A percentile compares a stretch with the other conserved stretches of the same genome.
Evolutionary conservation across 2,797 vertebrate species (phyloP).

Genomic region (Peromyscus eremicus): DNA sequence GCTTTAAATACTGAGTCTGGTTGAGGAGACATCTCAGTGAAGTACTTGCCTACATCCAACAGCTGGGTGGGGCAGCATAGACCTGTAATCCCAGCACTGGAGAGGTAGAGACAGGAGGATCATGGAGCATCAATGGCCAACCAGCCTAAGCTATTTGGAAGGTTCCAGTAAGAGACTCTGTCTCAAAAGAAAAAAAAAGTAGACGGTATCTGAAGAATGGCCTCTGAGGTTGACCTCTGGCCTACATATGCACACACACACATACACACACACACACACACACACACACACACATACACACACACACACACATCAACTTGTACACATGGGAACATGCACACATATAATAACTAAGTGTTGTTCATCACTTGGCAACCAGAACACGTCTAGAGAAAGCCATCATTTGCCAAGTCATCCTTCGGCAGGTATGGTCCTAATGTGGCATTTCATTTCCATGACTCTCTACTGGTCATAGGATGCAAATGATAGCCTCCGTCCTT

Average conservation of each 20-base stretch:
- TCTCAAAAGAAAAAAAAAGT: not conserved
- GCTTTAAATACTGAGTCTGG: not conserved
- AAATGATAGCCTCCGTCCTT: not conserved
- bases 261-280: not conserved
- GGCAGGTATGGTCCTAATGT: accelerated
- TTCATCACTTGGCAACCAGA: too few species aligned
- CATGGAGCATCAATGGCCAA: not conserved
- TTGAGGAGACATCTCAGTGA: not conserved
- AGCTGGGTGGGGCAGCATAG: not conserved
- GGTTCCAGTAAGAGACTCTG: not conserved
- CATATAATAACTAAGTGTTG: not conserved
- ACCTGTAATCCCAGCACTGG: not conserved
- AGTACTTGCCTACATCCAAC: not conserved
- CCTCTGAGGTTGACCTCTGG: not conserved
- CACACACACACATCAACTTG: not conserved
- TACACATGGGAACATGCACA: not conserved
- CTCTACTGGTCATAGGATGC: not conserved
- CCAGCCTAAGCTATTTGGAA: not conserved
- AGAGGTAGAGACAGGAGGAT: not conserved
- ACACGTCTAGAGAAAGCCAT: not conserved
- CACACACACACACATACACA: not conserved
- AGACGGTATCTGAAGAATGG: not conserved
- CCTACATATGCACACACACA: not conserved
- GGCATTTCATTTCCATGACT: not conserved
- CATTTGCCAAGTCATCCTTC: too few species aligned